Base-by-base conservation (phyloP, 2,888 invertebrate species). In the Mycalesis mineus region DNA sequence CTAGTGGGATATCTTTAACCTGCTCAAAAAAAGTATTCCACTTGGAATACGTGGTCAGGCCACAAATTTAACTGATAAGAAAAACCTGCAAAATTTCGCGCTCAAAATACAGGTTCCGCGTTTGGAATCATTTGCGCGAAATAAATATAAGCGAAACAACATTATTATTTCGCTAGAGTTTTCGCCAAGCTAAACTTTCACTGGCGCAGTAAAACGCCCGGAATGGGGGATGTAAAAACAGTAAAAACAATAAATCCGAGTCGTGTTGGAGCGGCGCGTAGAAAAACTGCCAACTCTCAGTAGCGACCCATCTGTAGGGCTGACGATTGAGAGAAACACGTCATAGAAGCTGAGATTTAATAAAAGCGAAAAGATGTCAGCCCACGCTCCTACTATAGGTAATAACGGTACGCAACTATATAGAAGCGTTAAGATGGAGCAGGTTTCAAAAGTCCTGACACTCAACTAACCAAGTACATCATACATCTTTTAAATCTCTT, bases 221-320 rank as follows among this genome's bases (percentile, higher is more conserved):
- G 54, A 61, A 63, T 55, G 59, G 61, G 49, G 55, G 62, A 62
- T 64, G 64, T 62, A 62, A 58, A 62, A 63, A 64, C 64, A 69
- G 68, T 67, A 68, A 70, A 69, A 70, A 70, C 69, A 66, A 72
- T 72, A 73, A 74, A 75, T 76, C 75, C 70, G 67, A 65, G 60
- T 60, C 55, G 55, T 55, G 57, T 59, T 64, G 69, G 65, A 67
- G 64, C 67, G 66, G 48, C 59, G 52, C 59, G 29, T 51, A 68
- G 69, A 75, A 79, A 80, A 79, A 78, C 69, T 70, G 77, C 78
- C 74, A 76, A 77, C 73, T 74, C 73, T 70, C 55, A 70, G 68
- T 70, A 70, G 68, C 65, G 55, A 52, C 33, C 53, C 49, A 29
- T 61, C 49, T 29, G 17, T 70, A 80, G 79, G 79, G 80, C 54